These are phyloP conservation scores for Andricus quercusramuli DNA, from an alignment of 2,888 invertebrate species.

Conservation along the genomic window DNA sequence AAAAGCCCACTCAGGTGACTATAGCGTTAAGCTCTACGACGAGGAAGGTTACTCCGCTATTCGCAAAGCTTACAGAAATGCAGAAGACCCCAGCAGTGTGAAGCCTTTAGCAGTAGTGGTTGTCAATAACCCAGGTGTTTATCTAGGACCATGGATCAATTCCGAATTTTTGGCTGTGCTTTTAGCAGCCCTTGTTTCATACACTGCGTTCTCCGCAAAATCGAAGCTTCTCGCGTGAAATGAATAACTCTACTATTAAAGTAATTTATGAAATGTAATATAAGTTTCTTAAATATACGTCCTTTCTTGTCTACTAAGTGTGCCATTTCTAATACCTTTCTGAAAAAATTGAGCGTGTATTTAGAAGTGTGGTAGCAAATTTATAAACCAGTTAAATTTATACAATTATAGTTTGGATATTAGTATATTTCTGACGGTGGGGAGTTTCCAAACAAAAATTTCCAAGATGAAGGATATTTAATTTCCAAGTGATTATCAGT, in stretches of 20 bases:
- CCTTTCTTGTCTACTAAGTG: background rate
- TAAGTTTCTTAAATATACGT: conserved; percentile 26
- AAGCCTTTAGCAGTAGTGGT: conserved; percentile 86
- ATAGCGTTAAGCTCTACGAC: conserved; percentile 90
- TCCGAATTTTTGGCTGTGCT: conserved; percentile 93
- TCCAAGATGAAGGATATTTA: conserved; percentile 88
- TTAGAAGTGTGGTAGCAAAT: background rate
- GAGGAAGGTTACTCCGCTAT: conserved; percentile 95
- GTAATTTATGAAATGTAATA: conserved; percentile 29
- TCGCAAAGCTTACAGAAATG: conserved; percentile 88
- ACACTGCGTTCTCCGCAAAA: conserved; percentile 92
- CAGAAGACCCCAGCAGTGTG: conserved; percentile 84
- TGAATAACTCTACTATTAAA: conserved; percentile 38
- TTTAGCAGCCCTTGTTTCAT: conserved; percentile 89
- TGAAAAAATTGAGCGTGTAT: background rate
- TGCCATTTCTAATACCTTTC: background rate
- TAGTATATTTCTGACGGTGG: conserved; percentile 84
- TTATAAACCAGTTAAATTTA: conserved; percentile 40
- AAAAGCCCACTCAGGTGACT: conserved; percentile 89
- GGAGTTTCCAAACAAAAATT: conserved; percentile 86
- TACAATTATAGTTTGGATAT: conserved; percentile 42
- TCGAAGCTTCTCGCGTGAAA: conserved; percentile 87
- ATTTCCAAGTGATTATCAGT: conserved; percentile 77
- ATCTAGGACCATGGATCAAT: conserved; percentile 95
- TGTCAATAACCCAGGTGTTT: conserved; percentile 88